phyloP scores from a whole-genome alignment of 53 echinoderm and acorn worm genomes.

The Echinometra lucunter region DNA sequence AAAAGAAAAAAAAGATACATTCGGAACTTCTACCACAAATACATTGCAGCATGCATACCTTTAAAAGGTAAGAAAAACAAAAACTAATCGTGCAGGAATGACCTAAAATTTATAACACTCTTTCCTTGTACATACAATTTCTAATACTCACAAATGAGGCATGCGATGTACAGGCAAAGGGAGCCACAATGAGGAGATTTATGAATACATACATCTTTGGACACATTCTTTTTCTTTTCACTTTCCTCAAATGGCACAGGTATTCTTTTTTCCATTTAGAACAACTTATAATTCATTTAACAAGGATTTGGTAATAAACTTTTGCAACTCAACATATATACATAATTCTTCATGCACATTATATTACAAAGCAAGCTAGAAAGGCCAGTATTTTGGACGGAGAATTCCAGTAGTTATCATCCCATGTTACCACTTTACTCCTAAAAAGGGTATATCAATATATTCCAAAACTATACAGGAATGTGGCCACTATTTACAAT shows the following conservation, averaged over 20 bases:
- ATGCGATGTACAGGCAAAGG: background rate
- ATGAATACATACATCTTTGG: conserved; percentile 37
- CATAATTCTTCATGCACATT: background rate
- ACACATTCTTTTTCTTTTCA: background rate
- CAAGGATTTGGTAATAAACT: background rate
- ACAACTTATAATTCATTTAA: background rate
- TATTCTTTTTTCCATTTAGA: background rate
- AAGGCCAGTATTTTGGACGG: conserved; percentile 49
- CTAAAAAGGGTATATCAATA: background rate
- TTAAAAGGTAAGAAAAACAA: conserved; percentile 3
- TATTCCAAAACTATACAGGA: background rate
- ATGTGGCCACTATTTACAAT: conserved; percentile 1
- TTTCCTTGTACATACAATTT: background rate
- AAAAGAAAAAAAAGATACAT: background rate
- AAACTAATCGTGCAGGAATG: background rate
- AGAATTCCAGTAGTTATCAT: conserved; percentile 45
- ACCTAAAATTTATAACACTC: background rate
- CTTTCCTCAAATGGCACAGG: background rate
- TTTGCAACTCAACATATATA: conserved; percentile 5
- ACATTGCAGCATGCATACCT: conserved; percentile 57
- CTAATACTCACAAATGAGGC: background rate
- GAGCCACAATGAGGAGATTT: background rate
- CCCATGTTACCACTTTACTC: background rate
- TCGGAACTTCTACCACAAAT: conserved; percentile 21
- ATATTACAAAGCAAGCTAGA: conserved; percentile 36